Evolutionary conservation across 2,888 invertebrate genomes (phyloP).

Genomic region (Steinernema scapterisci): DNA sequence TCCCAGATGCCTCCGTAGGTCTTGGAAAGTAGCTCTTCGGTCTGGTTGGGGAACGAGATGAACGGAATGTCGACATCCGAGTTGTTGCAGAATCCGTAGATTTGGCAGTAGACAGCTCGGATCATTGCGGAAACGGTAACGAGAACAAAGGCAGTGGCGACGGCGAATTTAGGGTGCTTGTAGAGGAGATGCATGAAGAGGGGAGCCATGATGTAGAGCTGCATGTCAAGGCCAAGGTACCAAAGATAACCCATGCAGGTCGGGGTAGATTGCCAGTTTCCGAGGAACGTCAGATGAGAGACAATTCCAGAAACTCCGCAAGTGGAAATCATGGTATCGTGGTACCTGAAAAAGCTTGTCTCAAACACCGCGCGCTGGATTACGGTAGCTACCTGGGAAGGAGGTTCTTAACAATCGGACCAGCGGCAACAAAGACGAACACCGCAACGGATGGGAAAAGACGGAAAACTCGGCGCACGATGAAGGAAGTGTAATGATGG

Average conservation of each 20-base stretch:
- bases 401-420: slow-evolving; percentile 44
- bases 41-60: slow-evolving; percentile 59
- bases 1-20: slow-evolving; percentile 63
- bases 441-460: slow-evolving; percentile 59
- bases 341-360: slow-evolving; percentile 7
- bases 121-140: slow-evolving; percentile 44
- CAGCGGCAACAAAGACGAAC: slow-evolving; percentile 60
- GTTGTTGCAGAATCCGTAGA: slow-evolving; percentile 62
- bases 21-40: slow-evolving; percentile 41
- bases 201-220: slow-evolving; percentile 61
- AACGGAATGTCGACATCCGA: slow-evolving; percentile 66
- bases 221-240: slow-evolving; percentile 65
- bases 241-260: slow-evolving; percentile 66
- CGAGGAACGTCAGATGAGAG: slow-evolving; percentile 57
- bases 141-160: slow-evolving; percentile 38
- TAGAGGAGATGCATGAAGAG: slow-evolving; percentile 57
- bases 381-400: slow-evolving; percentile 25
- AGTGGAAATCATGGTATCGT: slow-evolving; percentile 57
- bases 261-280: slow-evolving; percentile 61
- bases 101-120: slow-evolving; percentile 57
- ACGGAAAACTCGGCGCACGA: slow-evolving; percentile 53
- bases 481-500: slow-evolving; percentile 53
- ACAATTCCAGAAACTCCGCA: slow-evolving; percentile 56
- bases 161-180: slow-evolving; percentile 38
- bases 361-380: not conserved